Conservation (phyloP, 2,888 invertebrate genomes). For the Diachrysia chrysitis region DNA sequence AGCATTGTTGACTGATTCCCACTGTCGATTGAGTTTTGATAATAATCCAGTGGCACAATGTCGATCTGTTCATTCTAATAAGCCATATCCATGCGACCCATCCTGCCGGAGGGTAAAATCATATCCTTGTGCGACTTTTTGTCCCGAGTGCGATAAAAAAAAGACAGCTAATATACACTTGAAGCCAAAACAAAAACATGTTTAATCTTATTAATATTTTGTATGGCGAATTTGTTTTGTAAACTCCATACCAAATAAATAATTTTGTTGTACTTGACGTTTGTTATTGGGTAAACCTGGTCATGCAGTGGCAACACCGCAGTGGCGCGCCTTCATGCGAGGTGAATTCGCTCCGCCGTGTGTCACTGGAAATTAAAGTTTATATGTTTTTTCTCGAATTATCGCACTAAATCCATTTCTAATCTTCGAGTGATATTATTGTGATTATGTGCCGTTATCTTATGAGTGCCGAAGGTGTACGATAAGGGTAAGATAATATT, state of each 20-base stretch:
- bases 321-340: constrained; percentile 79
- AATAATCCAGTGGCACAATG: constrained; percentile 43
- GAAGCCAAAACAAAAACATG: constrained; percentile 22
- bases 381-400: constrained; percentile 79
- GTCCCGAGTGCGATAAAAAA: constrained; percentile 61
- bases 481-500: constrained; percentile 83
- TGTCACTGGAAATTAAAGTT: constrained; percentile 82
- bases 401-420: constrained; percentile 68
- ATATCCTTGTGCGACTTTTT: constrained; percentile 65
- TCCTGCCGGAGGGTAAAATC: constrained; percentile 49
- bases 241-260: constrained; percentile 40
- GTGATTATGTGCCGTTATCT: constrained; percentile 86
- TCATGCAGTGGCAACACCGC: constrained; percentile 72
- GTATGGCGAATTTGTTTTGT: constrained; percentile 15
- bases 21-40: constrained; percentile 35
- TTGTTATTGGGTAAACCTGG: constrained; percentile 56
- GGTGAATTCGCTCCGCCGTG: constrained; percentile 71
- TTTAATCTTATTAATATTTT: constrained; percentile 15
- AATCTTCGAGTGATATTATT: constrained; percentile 73
- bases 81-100: constrained; percentile 44
- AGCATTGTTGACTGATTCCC: constrained; percentile 56
- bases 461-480: constrained; percentile 78
- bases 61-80: constrained; percentile 46
- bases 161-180: neutral
- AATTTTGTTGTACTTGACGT: constrained; percentile 43